Base-by-base conservation (phyloP, 2,113 vertebrate species). In the Gymnarchus niloticus region DNA sequence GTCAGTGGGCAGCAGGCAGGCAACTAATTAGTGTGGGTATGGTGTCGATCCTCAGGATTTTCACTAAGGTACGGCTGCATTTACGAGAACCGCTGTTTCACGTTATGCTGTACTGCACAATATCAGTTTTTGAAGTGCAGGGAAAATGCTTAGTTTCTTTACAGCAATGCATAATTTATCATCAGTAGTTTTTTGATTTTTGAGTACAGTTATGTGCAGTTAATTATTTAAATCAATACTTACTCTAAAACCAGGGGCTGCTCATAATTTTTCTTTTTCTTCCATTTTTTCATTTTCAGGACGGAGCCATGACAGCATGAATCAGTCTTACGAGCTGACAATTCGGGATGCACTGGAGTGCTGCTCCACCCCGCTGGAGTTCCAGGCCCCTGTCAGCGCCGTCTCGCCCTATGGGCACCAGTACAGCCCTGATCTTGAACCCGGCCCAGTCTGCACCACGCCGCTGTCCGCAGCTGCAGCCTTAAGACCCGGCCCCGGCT, bases 291-390 rank as follows among this genome's bases (percentile, higher is more conserved):
- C 44, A 1, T 90, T 61, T 91, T 69, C 73, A 94, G 92, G 91
- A 84, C 87, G 91, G 83, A 88, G 83, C 54, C 85, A 89, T 91
- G 90, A 88, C 94, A 95, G 93, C 89, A 97, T 98, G 96, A 96
- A 96, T 93, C 93, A 96, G 93, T 92, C 92, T 90, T 95, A 93
- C 94, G 88, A 94, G 89, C 92, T 94, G 92, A 92, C 94, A 88
- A 92, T 93, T 92, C 93, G 95, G 90, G 93, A 94, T 87, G 93
- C 92, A 88, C 90, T 92, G 89, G 92, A 94, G 88, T 90, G 93
- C 85, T 93, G 93, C 92, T 95, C 94, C 91, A 94, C 94, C 87
- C 91, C 95, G 84, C 90, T 91, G 90, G 91, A 90, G 90, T 92
- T 94, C 91, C 90, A 95, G 73, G 91, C 90, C 76, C 86, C 92